Conservation (phyloP, 1,140 invertebrate genomes). For the Ostrea edulis region DNA sequence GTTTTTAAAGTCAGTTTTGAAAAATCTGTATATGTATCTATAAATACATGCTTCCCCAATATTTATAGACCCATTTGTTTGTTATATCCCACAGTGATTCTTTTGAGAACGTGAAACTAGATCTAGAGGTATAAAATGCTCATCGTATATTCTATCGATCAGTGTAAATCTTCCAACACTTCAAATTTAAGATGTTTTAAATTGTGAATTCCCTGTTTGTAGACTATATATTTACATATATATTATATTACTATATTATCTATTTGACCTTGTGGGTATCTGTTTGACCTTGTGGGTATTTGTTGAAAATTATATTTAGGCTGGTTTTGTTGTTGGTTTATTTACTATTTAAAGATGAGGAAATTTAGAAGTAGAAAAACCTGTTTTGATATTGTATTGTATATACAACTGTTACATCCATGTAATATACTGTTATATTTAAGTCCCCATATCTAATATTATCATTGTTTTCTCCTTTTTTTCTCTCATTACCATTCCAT, state of each 20-base stretch:
- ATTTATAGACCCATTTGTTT: no score
- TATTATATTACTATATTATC: background rate
- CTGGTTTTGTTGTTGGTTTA: background rate
- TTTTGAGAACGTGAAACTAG: no score
- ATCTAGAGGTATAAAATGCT: no score
- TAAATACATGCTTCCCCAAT: no score
- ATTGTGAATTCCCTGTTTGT: slow-evolving; percentile 9
- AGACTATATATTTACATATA: background rate
- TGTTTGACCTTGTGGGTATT: background rate
- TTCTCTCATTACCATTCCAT: slow-evolving; percentile 6
- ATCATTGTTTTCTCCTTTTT: background rate
- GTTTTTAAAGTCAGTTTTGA: no score
- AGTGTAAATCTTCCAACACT: no score
- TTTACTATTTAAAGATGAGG: background rate
- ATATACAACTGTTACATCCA: background rate
- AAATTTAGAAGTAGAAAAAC: background rate
- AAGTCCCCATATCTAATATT: background rate
- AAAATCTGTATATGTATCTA: no score
- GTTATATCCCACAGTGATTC: no score
- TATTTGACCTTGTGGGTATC: no score
- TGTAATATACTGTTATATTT: slow-evolving; percentile 14
- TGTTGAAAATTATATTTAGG: slow-evolving; percentile 3
- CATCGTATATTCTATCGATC: no score
- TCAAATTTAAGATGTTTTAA: slow-evolving; percentile 5
- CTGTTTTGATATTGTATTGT: slow-evolving; percentile 37